A percentile compares a stretch with the other conserved stretches of the same genome.
phyloP scores from a whole-genome alignment of 1,140 invertebrate species.

The Lucilia sericata region DNA sequence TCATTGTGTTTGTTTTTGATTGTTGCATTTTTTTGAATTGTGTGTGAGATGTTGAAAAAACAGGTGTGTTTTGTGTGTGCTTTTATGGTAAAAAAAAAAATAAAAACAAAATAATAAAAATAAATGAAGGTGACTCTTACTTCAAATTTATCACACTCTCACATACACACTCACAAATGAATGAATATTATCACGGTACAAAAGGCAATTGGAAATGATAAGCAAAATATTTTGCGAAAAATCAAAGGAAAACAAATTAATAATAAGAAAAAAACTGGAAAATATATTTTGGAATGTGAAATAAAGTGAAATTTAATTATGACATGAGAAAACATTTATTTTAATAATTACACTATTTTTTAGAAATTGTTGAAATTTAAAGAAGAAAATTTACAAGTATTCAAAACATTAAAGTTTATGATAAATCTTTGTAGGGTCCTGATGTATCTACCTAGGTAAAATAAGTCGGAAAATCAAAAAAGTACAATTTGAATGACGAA shows the following conservation, averaged over 20 bases:
- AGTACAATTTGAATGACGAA: too few relatives aligned
- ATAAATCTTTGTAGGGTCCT: too few relatives aligned
- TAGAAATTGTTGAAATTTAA: too few relatives aligned
- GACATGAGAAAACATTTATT: too few relatives aligned
- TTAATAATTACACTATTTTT: too few relatives aligned
- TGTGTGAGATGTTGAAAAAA: neutral
- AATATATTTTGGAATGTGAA: neutral
- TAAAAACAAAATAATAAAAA: neutral
- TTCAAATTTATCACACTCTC: neutral
- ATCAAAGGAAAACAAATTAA: neutral
- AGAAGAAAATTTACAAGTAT: too few relatives aligned
- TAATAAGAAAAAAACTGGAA: neutral
- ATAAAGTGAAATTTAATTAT: neutral
- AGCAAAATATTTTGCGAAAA: neutral
- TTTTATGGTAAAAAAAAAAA: neutral
- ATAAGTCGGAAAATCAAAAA: too few relatives aligned
- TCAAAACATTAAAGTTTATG: too few relatives aligned
- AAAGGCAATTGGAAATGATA: neutral
- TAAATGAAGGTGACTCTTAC: neutral
- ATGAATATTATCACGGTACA: neutral
- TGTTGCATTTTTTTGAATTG: neutral
- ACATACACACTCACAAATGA: neutral
- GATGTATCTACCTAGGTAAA: too few relatives aligned
- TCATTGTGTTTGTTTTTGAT: neutral
- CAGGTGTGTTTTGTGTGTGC: conserved; percentile 23